phyloP scores from a whole-genome alignment of 1,140 invertebrate species.

The Macrosteles quadrilineatus region DNA sequence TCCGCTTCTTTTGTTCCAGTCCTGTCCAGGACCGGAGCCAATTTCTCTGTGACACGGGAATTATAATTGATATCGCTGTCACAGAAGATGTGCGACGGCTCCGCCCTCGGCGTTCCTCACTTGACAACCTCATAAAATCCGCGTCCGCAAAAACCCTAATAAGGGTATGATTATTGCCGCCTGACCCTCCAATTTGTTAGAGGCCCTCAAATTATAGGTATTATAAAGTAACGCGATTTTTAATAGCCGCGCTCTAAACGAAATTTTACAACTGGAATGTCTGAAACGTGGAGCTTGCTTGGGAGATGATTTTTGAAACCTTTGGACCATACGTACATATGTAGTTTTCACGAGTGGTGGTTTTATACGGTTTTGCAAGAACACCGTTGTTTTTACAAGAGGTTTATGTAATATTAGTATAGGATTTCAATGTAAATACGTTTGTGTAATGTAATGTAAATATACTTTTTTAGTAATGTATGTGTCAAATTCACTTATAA shows the following conservation, averaged over 20 bases:
- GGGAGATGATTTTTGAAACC: too few species aligned
- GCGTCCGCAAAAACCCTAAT: conserved; percentile 22
- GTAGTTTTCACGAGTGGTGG: too few species aligned
- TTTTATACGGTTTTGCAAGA: too few species aligned
- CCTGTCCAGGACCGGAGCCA: too few species aligned
- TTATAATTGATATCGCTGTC: not conserved
- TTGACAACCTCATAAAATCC: conserved; percentile 24
- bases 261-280: not conserved
- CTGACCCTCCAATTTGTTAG: conserved; percentile 20
- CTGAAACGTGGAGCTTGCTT: too few species aligned
- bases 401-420: too few species aligned
- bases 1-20: conserved; percentile 7
- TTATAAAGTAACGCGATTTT: conserved; percentile 19
- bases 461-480: too few species aligned
- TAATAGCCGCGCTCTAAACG: conserved; percentile 10
- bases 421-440: too few species aligned
- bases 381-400: too few species aligned
- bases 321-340: too few species aligned
- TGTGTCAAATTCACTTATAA: too few species aligned
- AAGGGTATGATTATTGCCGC: conserved; percentile 25
- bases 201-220: conserved; percentile 20
- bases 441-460: too few species aligned
- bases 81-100: not conserved
- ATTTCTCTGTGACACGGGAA: not conserved
- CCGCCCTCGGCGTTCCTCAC: conserved; percentile 1